Conservation (phyloP, 2,888 invertebrate species). For the Clitarchus hookeri region DNA sequence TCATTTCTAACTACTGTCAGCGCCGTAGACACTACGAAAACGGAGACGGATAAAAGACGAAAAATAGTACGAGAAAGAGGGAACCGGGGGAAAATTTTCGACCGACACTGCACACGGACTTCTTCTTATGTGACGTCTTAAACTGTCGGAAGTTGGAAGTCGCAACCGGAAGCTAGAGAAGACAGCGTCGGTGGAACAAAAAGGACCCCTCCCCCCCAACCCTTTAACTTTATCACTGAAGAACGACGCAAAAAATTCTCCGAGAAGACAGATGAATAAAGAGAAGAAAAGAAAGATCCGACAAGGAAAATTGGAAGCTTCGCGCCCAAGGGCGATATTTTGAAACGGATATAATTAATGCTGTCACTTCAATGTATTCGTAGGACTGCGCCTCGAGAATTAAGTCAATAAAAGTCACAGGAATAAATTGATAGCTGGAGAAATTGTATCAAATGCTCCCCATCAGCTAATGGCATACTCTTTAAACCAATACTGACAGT, state of each 20-base stretch:
- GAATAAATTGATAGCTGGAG: background rate
- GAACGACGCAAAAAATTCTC: background rate
- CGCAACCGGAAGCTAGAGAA: background rate
- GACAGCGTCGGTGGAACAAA: background rate
- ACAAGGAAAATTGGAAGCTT: background rate
- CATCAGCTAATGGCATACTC: background rate
- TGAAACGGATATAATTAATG: constrained; percentile 14
- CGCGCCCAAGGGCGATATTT: background rate
- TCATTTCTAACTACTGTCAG: too few species aligned
- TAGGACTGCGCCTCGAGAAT: background rate
- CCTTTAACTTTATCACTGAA: too few species aligned
- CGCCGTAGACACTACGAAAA: too few species aligned
- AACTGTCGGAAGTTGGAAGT: background rate
- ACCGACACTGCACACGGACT: background rate
- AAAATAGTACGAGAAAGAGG: background rate
- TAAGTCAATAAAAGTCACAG: background rate
- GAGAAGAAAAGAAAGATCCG: background rate
- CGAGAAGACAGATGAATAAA: background rate
- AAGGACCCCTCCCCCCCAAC: background rate
- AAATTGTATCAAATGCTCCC: background rate
- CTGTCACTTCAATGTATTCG: constrained; percentile 9
- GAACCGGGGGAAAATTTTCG: background rate
- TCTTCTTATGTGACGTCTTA: background rate
- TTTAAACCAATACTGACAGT: background rate
- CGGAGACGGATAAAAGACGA: background rate